Base-by-base conservation (phyloP, 2,797 vertebrate genomes). In the Anabas testudineus region DNA sequence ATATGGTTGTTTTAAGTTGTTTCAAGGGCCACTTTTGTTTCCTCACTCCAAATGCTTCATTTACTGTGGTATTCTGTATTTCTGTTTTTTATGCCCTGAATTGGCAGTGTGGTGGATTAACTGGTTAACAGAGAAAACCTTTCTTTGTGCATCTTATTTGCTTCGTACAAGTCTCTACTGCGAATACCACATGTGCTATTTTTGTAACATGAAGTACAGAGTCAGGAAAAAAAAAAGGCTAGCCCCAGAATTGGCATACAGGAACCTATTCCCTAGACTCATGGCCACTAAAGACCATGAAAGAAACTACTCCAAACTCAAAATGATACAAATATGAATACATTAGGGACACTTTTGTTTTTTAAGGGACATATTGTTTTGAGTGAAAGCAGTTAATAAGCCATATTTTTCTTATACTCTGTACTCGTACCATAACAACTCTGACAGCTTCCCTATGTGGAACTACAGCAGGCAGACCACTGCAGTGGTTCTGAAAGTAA, bases 111-210 rank as follows among this genome's bases (percentile, higher is more conserved):
- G 43, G 13, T 9, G 14, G 71, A 69, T 78, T 57, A 76, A 42
- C 62, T 52, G 46, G 30, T 66, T 71, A 42, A 52, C 67, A 74
- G 55, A 67, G 30, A 41, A 59, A 69, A 49, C 67, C 59, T 59
- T 81, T 54, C 43, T 59, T 67, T 78, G 32, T 59, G 34, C 18
- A 43, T 75, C 63, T 58, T 68, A 68, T 68, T 75, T 37, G 52
- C 48, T 58, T 75, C 66, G 58, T 71, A 41, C 45, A 62, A 30
- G 49, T 62, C 56, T 64, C 32, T 45, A 21, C 54, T 58, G 41
- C 64, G 60, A 80, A 78, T 67, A 73, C 73, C 81, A 74, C 67
- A 6, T 32, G 10, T 21, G 36, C 71, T 70, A 76, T 80, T 86
- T 80, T 76, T 57, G 42, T 63, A 61, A 56, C 56, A 43, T 10